Base-by-base conservation (phyloP, 2,888 invertebrate genomes). In the Platycheirus rosarum region DNA sequence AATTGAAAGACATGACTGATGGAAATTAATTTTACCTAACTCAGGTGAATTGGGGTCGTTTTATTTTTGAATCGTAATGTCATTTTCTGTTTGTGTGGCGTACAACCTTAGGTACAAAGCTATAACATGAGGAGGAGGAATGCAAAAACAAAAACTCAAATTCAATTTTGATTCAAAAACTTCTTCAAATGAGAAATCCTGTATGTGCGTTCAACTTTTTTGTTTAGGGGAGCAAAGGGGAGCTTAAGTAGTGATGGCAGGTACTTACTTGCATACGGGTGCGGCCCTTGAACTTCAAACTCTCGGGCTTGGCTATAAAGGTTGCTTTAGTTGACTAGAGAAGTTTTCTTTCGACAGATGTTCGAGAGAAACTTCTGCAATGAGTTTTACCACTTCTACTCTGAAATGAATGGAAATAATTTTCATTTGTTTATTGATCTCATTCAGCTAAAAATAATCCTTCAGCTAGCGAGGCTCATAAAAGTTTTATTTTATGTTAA, bases 401-500 rank as follows among this genome's bases (percentile, higher is more conserved):
- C 23, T 57, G 26, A 42, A 53, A 13, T 42, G 29, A 18, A 69
- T 40, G 57, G 49, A 63, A 74, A 68, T 68, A 73, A 57, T 80
- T 80, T 65, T 80, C 63, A 69, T 75, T 79, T 75, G 75, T 75
- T 66, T 80, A 80, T 80, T 75, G 79, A 80, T 80, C 44, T 35
- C 55, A 66, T 75, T 63, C 57, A 75, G 35, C 60, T 53, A 35
- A 42, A 16, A 74, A 66, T 51, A 74, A 74, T 66, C 57, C 49
- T 66, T 57, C 48, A 42, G 32, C 29, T 48, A 42, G 23, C n/a
- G 55, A 40, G 48, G 29, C 55, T 57, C 40, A 60, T 60, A 60
- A 60, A 60, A 60, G 60, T 60, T 60, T 60, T 60, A 60, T 60
- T 60, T 60, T 60, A 60, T 60, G 60, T 60, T 23, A 60, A 44